Conservation (phyloP, 1,140 invertebrate species). For the Drosophila nasuta region DNA sequence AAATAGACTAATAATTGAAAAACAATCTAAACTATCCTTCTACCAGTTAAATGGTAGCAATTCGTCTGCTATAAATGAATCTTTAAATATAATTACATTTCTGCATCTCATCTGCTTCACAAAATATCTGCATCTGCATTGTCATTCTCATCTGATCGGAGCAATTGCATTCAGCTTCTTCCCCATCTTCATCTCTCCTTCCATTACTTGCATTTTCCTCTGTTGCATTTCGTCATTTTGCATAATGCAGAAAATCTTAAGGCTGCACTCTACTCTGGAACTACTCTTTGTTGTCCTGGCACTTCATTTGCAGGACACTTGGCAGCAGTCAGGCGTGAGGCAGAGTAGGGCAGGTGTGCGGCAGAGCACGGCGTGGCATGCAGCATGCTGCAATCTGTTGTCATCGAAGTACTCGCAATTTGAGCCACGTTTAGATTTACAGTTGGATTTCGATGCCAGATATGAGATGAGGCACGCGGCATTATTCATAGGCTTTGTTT, state of each 20-base stretch:
- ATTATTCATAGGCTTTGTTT: constrained; percentile 35
- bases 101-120: not conserved
- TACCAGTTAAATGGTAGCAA: too few species aligned
- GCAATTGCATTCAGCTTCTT: constrained; percentile 19
- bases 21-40: too few species aligned
- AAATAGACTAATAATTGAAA: too few species aligned
- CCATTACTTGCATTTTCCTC: not conserved
- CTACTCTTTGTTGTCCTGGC: constrained; percentile 33
- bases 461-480: constrained; percentile 33
- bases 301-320: constrained; percentile 56
- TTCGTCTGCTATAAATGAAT: not conserved
- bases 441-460: constrained; percentile 42
- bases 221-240: constrained; percentile 28
- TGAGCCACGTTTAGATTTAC: constrained; percentile 66
- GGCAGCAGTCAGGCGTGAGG: constrained; percentile 48
- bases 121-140: constrained; percentile 2
- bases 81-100: not conserved
- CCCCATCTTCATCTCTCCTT: not conserved
- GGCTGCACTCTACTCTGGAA: not conserved
- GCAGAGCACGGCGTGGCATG: constrained; percentile 46
- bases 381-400: constrained; percentile 44
- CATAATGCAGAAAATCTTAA: constrained; percentile 29
- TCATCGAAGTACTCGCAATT: constrained; percentile 58
- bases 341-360: constrained; percentile 49
- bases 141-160: constrained; percentile 8